A percentile compares a stretch with the other conserved stretches of the same genome.
These are phyloP conservation scores for Enteromius trimaculatus DNA, from an alignment of 2,797 vertebrate species.

Conservation along the genomic window DNA sequence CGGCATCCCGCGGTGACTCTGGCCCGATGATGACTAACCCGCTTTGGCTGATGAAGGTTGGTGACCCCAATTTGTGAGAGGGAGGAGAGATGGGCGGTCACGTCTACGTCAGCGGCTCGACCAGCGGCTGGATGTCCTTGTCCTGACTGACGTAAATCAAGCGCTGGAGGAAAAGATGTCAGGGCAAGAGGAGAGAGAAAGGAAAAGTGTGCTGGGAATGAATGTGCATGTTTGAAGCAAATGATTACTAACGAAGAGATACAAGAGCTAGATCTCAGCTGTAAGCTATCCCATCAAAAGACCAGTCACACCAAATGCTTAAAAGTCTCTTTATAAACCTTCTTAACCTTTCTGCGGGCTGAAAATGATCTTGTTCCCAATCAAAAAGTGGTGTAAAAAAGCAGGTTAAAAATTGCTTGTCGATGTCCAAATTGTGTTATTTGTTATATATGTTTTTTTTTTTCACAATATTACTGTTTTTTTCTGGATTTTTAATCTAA, in stretches of 20 bases:
- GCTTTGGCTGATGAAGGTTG: slow-evolving; percentile 75
- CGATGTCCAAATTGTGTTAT: no score
- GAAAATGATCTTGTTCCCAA: no score
- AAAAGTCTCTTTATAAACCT: background rate
- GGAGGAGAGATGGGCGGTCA: slow-evolving; percentile 48
- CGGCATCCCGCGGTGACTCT: slow-evolving; percentile 60
- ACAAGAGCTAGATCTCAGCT: background rate
- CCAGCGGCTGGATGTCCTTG: slow-evolving; percentile 83
- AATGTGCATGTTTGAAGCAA: slow-evolving; percentile 47
- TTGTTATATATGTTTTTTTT: no score
- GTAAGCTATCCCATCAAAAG: background rate
- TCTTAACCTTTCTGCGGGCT: no score
- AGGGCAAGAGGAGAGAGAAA: slow-evolving; percentile 29
- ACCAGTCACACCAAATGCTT: background rate
- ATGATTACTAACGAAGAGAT: background rate
- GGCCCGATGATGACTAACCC: slow-evolving; percentile 77
- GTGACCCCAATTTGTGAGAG: slow-evolving; percentile 76
- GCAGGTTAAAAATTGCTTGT: background rate
- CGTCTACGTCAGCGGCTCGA: slow-evolving; percentile 76
- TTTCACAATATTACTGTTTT: no score
- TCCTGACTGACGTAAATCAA: slow-evolving; percentile 81
- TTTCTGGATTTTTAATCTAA: no score
- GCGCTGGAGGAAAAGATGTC: slow-evolving; percentile 53
- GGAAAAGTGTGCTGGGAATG: slow-evolving; percentile 2
- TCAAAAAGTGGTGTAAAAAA: no score